Conservation (phyloP, 2,888 invertebrate genomes). For the Oscheius sp. region DNA sequence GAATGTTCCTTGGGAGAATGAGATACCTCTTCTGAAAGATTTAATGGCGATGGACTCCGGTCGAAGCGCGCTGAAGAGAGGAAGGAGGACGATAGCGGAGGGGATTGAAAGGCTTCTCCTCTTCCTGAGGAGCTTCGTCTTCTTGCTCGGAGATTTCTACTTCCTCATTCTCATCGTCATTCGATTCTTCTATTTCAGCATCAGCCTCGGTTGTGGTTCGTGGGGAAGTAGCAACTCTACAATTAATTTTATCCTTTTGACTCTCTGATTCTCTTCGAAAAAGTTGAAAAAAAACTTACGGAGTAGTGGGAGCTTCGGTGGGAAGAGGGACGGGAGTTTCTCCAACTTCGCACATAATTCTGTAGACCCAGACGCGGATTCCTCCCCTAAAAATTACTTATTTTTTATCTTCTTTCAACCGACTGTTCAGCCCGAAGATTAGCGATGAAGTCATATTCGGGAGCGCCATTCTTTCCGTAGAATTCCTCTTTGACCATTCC, state of each 20-base stretch:
- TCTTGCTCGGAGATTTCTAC: constrained; percentile 32
- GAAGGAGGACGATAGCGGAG: constrained; percentile 63
- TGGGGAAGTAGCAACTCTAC: constrained; percentile 19
- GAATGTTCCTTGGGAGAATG: neutral
- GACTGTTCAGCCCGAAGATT: constrained; percentile 67
- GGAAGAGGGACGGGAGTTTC: constrained; percentile 34
- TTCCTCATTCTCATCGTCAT: constrained; percentile 29
- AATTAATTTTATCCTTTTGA: neutral
- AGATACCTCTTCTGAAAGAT: constrained; percentile 20
- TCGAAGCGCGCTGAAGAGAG: constrained; percentile 39
- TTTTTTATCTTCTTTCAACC: constrained; percentile 23
- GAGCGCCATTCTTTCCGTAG: constrained; percentile 55
- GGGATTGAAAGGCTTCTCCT: constrained; percentile 59
- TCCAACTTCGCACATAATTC: constrained; percentile 54
- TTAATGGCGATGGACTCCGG: constrained; percentile 37
- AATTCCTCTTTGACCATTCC: constrained; percentile 60
- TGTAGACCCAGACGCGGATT: constrained; percentile 67
- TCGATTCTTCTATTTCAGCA: constrained; percentile 35
- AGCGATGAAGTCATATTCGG: constrained; percentile 67
- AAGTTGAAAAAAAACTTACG: too few relatives aligned
- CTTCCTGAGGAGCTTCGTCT: constrained; percentile 32
- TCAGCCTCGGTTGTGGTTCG: constrained; percentile 26
- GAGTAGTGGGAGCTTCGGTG: neutral
- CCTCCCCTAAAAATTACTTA: constrained; percentile 57
- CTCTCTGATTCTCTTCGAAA: neutral